Percentiles rank a stretch among this genome's conserved stretches.
phyloP scores from a whole-genome alignment of 1,140 invertebrate species.

The Medauroidea extradentata region DNA sequence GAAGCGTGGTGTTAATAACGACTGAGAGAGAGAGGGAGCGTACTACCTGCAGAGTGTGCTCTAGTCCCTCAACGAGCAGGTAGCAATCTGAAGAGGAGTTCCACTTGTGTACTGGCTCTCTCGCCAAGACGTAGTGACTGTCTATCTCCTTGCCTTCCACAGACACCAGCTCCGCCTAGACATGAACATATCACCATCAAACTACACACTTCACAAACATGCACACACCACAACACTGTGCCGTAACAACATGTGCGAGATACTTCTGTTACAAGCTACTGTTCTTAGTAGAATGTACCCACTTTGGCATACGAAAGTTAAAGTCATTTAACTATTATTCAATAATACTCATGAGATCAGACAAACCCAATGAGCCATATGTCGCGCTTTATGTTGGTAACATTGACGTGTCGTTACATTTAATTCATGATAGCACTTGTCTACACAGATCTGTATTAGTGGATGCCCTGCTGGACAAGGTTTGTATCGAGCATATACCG shows the following conservation, averaged over 20 bases:
- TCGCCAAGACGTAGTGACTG: conserved; percentile 60
- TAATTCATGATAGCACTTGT: no score
- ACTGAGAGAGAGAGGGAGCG: no score
- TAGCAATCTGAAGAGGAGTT: conserved; percentile 61
- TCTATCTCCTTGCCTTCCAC: conserved; percentile 63
- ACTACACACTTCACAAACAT: background rate
- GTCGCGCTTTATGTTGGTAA: no score
- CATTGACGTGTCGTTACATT: no score
- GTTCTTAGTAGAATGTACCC: background rate
- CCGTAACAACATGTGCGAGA: background rate
- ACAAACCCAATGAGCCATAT: no score
- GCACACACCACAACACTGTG: background rate
- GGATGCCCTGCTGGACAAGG: no score
- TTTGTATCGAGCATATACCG: no score
- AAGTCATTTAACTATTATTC: no score
- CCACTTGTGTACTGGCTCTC: conserved; percentile 57
- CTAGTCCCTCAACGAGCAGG: conserved; percentile 56
- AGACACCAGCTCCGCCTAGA: conserved; percentile 59
- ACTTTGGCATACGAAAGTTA: background rate
- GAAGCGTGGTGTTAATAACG: no score
- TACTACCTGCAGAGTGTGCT: conserved; percentile 52
- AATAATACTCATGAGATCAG: no score
- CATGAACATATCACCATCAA: background rate
- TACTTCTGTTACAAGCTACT: background rate
- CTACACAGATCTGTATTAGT: no score